These are phyloP conservation scores for Myxocyprinus asiaticus DNA, from an alignment of 2,113 vertebrate species.

Conservation along the genomic window DNA sequence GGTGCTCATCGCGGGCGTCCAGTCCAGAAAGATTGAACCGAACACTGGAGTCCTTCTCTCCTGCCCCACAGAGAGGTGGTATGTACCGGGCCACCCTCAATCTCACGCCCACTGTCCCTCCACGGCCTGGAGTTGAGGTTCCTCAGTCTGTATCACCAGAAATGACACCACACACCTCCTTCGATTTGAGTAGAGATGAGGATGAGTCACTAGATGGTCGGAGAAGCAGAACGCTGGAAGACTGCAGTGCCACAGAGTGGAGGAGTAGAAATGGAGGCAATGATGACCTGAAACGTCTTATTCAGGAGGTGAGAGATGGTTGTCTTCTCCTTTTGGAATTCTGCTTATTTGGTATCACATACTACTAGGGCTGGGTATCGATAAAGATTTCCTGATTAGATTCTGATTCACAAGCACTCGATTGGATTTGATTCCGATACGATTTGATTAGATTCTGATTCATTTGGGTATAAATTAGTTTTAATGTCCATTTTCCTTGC, in stretches of 20 bases:
- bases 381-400: no score
- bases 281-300: slow-evolving; percentile 85
- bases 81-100: slow-evolving; percentile 85
- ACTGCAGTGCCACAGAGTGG: slow-evolving; percentile 4
- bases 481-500: no score
- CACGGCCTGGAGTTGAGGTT: slow-evolving; percentile 65
- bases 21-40: slow-evolving; percentile 71
- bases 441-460: no score
- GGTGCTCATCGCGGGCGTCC: slow-evolving; percentile 80
- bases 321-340: background rate
- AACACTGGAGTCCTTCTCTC: slow-evolving; percentile 58
- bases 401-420: no score
- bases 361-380: no score
- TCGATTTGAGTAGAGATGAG: slow-evolving; percentile 60
- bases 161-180: slow-evolving; percentile 2
- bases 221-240: slow-evolving; percentile 56
- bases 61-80: slow-evolving; percentile 66
- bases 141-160: background rate
- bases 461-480: no score
- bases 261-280: slow-evolving; percentile 50
- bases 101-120: slow-evolving; percentile 81
- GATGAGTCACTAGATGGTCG: slow-evolving; percentile 28
- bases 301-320: slow-evolving; percentile 81
- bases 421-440: no score
- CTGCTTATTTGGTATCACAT: no score